Conservation (phyloP, 2,113 vertebrate genomes). For the Phaethon lepturus region DNA sequence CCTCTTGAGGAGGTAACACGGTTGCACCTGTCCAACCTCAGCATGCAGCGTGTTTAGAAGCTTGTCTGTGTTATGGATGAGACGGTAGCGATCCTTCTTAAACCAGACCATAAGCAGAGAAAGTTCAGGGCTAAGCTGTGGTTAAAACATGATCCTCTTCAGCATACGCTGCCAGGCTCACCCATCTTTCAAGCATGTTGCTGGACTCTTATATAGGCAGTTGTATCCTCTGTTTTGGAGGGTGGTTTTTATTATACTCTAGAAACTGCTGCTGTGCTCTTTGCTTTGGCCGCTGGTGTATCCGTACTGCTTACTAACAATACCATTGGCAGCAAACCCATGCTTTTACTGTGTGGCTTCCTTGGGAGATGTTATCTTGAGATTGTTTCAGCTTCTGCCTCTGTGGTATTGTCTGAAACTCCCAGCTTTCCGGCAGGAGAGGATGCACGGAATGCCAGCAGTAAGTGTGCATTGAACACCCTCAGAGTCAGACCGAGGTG, state of each 20-base stretch:
- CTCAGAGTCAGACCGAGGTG: background rate
- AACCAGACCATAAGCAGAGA: background rate
- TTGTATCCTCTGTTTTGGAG: background rate
- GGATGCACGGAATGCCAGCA: background rate
- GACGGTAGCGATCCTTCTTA: background rate
- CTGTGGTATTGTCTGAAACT: conserved; percentile 20
- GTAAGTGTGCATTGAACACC: background rate
- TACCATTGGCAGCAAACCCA: background rate
- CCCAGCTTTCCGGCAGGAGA: background rate
- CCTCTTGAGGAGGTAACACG: background rate
- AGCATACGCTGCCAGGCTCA: background rate
- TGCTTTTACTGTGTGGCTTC: conserved; percentile 28
- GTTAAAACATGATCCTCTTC: background rate
- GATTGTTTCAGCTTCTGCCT: conserved; percentile 28
- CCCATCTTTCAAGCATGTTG: background rate
- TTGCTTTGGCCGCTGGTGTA: conserved; percentile 1
- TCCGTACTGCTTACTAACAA: background rate
- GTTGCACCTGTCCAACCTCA: background rate
- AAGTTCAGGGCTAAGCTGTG: background rate
- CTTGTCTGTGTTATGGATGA: background rate
- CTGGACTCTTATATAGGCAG: background rate
- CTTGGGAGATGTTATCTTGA: conserved; percentile 50
- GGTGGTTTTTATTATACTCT: background rate
- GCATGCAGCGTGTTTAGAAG: background rate
- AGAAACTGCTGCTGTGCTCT: background rate